These are phyloP conservation scores for Acropternis orthonyx DNA, from an alignment of 2,797 vertebrate species.

Conservation along the genomic window DNA sequence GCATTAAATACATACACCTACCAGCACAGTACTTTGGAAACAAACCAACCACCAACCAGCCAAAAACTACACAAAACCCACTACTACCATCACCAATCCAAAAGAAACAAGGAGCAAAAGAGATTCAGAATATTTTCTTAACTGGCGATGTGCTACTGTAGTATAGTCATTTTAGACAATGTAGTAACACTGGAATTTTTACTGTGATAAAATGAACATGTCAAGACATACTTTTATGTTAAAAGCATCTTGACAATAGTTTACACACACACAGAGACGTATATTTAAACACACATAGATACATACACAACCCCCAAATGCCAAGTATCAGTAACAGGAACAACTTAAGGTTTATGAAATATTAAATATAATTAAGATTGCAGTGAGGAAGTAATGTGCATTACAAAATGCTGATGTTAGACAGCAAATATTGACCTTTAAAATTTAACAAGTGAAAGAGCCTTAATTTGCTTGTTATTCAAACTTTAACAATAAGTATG, in stretches of 20 bases:
- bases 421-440: constrained; percentile 70
- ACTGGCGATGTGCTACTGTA: background rate
- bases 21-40: background rate
- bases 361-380: constrained; percentile 11
- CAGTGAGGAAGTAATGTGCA: constrained; percentile 33
- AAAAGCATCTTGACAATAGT: background rate
- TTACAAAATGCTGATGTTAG: constrained; percentile 58
- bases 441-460: constrained; percentile 61
- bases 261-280: rapidly evolving
- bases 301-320: background rate
- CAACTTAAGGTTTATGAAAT: constrained; percentile 14
- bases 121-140: background rate
- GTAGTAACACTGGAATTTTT: background rate
- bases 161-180: background rate
- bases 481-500: constrained; percentile 62
- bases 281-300: background rate
- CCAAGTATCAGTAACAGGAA: constrained; percentile 24
- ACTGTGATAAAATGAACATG: background rate
- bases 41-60: background rate
- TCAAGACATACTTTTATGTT: background rate
- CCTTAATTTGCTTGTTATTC: constrained; percentile 65
- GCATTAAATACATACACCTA: background rate
- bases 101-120: background rate
- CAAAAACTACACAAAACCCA: background rate
- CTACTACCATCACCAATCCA: background rate